A percentile compares a stretch with the other conserved stretches of the same genome.
Evolutionary conservation across 2,888 invertebrate species (phyloP).

Genomic region (Tipula vernalis): DNA sequence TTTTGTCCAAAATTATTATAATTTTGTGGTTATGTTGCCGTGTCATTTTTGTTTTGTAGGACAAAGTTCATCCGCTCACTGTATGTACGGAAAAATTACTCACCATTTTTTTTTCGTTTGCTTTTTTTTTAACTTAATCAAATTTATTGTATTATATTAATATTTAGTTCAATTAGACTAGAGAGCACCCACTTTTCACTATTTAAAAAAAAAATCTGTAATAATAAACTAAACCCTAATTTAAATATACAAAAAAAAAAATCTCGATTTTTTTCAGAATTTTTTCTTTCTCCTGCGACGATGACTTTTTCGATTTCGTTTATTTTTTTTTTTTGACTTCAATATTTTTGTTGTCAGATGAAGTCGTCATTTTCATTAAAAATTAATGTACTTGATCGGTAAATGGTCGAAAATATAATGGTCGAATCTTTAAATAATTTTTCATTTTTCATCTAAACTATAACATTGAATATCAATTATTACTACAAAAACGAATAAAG

Average conservation of each 20-base stretch:
- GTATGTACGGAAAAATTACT: neutral
- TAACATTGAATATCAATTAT: neutral
- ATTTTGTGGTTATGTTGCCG: slow-evolving; percentile 10
- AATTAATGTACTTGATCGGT: neutral
- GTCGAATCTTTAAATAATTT: neutral
- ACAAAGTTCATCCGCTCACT: slow-evolving; percentile 8
- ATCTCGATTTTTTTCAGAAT: neutral
- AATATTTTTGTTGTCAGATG: neutral
- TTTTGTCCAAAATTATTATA: neutral
- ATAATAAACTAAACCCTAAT: neutral
- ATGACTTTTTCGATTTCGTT: slow-evolving; percentile 9
- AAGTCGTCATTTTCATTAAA: neutral
- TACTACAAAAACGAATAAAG: neutral
- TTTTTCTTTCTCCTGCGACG: slow-evolving; percentile 5
- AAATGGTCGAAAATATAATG: neutral
- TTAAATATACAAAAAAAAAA: slow-evolving; percentile 4
- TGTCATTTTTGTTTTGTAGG: slow-evolving; percentile 9
- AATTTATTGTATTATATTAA: neutral
- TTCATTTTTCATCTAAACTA: neutral
- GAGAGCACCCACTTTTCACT: neutral
- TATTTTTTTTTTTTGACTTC: neutral
- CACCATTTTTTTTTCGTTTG: neutral
- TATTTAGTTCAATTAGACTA: slow-evolving; percentile 6
- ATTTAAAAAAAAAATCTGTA: neutral
- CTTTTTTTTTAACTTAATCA: neutral